Evolutionary conservation across 2,797 vertebrate genomes (phyloP), one percentile per base, ranked within the genome.

Genomic region (Mus minutoides): DNA sequence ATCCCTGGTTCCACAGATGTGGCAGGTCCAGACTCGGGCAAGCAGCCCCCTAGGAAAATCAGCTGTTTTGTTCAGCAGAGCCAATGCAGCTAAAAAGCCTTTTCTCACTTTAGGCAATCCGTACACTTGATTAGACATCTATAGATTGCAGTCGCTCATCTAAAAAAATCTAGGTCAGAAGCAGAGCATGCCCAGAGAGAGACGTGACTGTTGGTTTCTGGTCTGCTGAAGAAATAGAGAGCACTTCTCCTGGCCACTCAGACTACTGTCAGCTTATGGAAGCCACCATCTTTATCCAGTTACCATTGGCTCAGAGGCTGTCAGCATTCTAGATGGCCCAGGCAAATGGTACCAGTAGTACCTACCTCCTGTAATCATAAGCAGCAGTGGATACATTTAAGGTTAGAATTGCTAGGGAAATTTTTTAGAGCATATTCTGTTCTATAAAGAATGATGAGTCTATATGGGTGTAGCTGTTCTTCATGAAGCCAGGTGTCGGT

Each of bases 141-240:
- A 93, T 80, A 95, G 96, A 96, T 75, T 40, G 78, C 71, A 92
- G 6, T 92, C 49, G 2, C 89, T 97, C 97, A 96, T 96, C 96
- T 88, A 88, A 60, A 93, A 97, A 96, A 98, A 54, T 96, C 93
- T 96, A 88, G 97, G 96, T 96, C 97, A 49, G 94, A 89, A 94
- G 96, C 71, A 93, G 54, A 90, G 29, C 82, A 5, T 73, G 73
- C 67, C 76, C 24, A 22, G 80, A 88, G 84, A 95, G 58, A 62
- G 46, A 1, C 0, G 2, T 76, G 8, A 88, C 67, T 37, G 12
- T 62, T 19, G 69, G 62, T n/a, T 4, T 52, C 90, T 87, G 64
- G 29, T 29, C 40, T 75, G 84, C 87, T 91, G 16, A 67, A 62
- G 31, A 60, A 93, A 49, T 2, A 6, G 22, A 87, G 76, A 22